phyloP scores from a whole-genome alignment of 2,797 vertebrate species.

The Dermochelys coriacea region DNA sequence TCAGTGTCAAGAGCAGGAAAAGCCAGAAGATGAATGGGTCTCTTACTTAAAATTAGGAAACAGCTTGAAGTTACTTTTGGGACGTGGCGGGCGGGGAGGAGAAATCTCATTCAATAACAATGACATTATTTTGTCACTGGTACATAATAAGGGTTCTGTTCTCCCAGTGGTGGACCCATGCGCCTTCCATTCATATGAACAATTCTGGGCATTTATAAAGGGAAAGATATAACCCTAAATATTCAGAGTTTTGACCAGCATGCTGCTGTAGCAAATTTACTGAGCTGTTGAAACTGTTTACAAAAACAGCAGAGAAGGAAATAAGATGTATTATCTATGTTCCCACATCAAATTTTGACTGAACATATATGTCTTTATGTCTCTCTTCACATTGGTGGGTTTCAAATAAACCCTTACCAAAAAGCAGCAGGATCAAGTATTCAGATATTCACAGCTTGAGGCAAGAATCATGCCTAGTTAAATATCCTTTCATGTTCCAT shows the following conservation, averaged over 20 bases:
- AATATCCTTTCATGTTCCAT: background rate
- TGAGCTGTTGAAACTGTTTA: rapidly evolving
- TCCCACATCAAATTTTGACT: background rate
- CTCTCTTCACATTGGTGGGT: background rate
- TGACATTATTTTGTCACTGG: constrained; percentile 36
- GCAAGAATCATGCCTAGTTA: background rate
- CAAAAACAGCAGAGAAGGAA: background rate
- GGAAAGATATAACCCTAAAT: background rate
- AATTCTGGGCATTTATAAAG: background rate
- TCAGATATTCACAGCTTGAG: background rate
- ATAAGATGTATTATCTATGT: background rate
- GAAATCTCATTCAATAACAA: constrained; percentile 32
- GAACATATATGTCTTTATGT: background rate
- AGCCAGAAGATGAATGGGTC: constrained; percentile 66
- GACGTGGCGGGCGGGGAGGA: background rate
- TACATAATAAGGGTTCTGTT: background rate
- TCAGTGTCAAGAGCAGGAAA: constrained; percentile 67
- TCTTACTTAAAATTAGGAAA: constrained; percentile 74
- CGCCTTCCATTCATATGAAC: background rate
- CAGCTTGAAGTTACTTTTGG: constrained; percentile 67
- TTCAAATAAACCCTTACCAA: background rate
- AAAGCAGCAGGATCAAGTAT: background rate
- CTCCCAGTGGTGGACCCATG: background rate
- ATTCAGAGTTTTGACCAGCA: background rate
- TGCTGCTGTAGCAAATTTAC: background rate